Evolutionary conservation across 1,140 invertebrate species (phyloP).

Genomic region (Leptinotarsa texana): DNA sequence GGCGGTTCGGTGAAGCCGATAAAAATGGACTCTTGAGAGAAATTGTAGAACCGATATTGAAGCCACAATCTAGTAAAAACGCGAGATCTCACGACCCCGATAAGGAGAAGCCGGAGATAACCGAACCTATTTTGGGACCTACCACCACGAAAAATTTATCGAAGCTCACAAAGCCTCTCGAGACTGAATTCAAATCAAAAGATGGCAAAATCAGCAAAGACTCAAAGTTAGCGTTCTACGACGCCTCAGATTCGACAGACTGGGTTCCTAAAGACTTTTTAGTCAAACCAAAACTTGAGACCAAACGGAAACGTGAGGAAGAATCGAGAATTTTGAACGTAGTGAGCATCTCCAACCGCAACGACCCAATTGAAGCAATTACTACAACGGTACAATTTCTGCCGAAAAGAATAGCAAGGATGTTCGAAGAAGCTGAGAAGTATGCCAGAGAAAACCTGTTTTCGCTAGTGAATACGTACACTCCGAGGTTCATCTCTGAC

Average conservation of each 20-base stretch:
- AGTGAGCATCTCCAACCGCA: background rate
- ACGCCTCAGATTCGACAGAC: slow-evolving; percentile 18
- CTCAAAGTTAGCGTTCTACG: background rate
- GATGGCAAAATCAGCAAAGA: background rate
- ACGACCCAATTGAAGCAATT: slow-evolving; percentile 56
- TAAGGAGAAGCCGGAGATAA: slow-evolving; percentile 64
- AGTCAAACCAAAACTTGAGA: slow-evolving; percentile 29
- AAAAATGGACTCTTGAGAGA: slow-evolving; percentile 45
- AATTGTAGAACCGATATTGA: slow-evolving; percentile 59
- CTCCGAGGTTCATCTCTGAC: slow-evolving; percentile 63
- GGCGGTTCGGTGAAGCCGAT: slow-evolving; percentile 47
- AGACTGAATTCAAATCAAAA: background rate
- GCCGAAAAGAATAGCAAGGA: slow-evolving; percentile 73
- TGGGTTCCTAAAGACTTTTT: slow-evolving; percentile 44
- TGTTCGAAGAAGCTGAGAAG: slow-evolving; percentile 78
- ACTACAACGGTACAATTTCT: slow-evolving; percentile 74
- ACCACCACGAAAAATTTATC: slow-evolving; percentile 57
- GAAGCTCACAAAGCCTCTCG: background rate
- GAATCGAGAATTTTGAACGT: slow-evolving; percentile 36
- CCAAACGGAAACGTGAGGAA: slow-evolving; percentile 49
- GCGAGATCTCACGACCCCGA: slow-evolving; percentile 57
- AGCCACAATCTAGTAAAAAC: slow-evolving; percentile 56
- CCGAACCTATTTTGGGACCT: slow-evolving; percentile 71
- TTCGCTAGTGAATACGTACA: slow-evolving; percentile 75
- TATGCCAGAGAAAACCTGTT: slow-evolving; percentile 76